phyloP scores from a whole-genome alignment of 2,113 vertebrate genomes.

The Silurus asotus region DNA sequence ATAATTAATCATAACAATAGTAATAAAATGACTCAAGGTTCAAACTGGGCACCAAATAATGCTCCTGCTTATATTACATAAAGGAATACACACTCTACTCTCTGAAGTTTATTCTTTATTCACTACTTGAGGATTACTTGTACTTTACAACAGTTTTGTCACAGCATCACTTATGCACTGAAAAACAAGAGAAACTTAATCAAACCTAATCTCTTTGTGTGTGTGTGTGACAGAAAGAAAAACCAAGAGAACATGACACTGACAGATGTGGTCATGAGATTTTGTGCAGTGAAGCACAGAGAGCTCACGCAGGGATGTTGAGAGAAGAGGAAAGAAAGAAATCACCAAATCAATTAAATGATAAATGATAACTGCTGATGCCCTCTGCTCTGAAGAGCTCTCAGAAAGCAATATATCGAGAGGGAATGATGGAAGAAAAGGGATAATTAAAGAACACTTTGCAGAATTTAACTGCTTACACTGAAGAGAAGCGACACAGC shows the following conservation, averaged over 20 bases:
- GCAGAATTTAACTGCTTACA: slow-evolving; percentile 10
- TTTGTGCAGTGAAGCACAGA: slow-evolving; percentile 38
- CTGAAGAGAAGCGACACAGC: background rate
- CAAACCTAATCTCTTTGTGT: background rate
- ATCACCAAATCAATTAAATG: slow-evolving; percentile 49
- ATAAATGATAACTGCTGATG: slow-evolving; percentile 53
- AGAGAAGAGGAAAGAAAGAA: slow-evolving; percentile 36
- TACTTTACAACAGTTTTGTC: background rate
- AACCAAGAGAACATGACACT: background rate
- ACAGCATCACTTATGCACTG: background rate
- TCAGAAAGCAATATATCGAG: slow-evolving; percentile 6
- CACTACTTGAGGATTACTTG: background rate
- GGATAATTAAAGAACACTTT: slow-evolving; percentile 38
- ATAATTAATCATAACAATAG: background rate
- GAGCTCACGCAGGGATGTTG: slow-evolving; percentile 19
- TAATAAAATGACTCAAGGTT: background rate
- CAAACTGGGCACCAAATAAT: background rate
- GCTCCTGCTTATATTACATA: background rate
- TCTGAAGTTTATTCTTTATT: background rate
- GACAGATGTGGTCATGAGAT: slow-evolving; percentile 23
- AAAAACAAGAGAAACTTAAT: slow-evolving; percentile 3
- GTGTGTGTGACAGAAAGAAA: background rate
- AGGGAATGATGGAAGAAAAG: slow-evolving; percentile 23
- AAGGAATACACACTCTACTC: background rate
- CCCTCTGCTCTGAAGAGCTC: slow-evolving; percentile 30